These are phyloP conservation scores for Manacus vitellinus DNA, from an alignment of 2,113 vertebrate species.

Conservation along the genomic window DNA sequence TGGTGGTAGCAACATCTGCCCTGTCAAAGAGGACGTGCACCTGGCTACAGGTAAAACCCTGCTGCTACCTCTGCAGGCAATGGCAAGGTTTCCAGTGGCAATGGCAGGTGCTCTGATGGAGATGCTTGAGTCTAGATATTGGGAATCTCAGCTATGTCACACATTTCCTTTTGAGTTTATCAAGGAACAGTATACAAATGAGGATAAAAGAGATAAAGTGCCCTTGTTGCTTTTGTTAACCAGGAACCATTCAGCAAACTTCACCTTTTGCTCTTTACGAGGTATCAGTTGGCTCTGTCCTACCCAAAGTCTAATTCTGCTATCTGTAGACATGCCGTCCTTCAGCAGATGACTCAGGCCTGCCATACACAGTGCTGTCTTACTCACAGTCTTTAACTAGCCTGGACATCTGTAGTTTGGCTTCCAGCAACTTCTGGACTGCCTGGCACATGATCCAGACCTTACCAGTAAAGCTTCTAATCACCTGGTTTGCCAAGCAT, in stretches of 20 bases:
- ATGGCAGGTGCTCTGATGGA: not conserved
- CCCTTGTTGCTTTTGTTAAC: not conserved
- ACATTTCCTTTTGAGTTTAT: not conserved
- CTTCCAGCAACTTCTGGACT: not conserved
- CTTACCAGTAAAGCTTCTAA: not conserved
- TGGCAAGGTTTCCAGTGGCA: not conserved
- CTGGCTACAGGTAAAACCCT: not conserved
- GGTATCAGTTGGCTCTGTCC: not conserved
- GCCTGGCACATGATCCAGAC: accelerated
- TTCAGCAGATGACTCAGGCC: not conserved
- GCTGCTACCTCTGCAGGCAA: not conserved
- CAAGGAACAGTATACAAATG: not conserved
- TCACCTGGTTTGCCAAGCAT: not conserved
- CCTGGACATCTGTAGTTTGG: not conserved
- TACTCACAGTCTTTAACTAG: not conserved
- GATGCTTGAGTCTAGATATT: accelerated
- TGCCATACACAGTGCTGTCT: not conserved
- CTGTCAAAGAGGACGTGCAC: not conserved
- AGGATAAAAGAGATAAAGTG: not conserved
- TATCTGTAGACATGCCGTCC: not conserved
- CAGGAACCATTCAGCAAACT: not conserved
- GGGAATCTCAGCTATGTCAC: not conserved
- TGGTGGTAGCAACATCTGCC: not conserved
- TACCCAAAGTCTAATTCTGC: not conserved
- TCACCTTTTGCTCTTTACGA: not conserved